Conservation (phyloP, 2,888 invertebrate species). For the Drosophila maculinotata region DNA sequence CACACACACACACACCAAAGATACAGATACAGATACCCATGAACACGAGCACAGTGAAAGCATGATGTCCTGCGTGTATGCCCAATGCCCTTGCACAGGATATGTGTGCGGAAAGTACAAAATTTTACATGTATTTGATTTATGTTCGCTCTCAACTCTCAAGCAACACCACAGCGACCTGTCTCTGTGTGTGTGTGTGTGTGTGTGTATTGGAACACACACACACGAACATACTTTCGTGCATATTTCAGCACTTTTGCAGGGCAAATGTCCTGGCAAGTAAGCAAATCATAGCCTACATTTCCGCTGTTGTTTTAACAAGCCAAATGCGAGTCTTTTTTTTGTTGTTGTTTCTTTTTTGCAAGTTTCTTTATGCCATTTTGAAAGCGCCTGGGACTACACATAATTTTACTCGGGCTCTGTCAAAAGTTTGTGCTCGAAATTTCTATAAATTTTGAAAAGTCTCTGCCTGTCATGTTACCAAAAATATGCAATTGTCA, state of each 20-base stretch:
- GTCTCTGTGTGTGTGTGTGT: slow-evolving; percentile 22
- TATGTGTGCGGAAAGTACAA: slow-evolving; percentile 79
- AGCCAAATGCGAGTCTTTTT: slow-evolving; percentile 37
- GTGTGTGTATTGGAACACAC: slow-evolving; percentile 7
- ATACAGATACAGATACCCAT: slow-evolving; percentile 10
- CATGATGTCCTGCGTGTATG: slow-evolving; percentile 44
- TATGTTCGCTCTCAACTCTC: slow-evolving; percentile 69
- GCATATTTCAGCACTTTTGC: slow-evolving; percentile 52
- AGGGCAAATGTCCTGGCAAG: slow-evolving; percentile 58
- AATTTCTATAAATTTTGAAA: slow-evolving; percentile 42
- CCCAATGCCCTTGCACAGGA: slow-evolving; percentile 73
- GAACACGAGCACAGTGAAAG: not conserved
- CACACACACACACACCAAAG: slow-evolving; percentile 18
- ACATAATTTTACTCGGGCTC: slow-evolving; percentile 16
- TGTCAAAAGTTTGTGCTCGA: slow-evolving; percentile 33
- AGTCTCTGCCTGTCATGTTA: slow-evolving; percentile 29
- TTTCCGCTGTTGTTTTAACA: slow-evolving; percentile 72
- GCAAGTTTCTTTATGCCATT: slow-evolving; percentile 25
- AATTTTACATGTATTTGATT: slow-evolving; percentile 82
- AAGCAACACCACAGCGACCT: slow-evolving; percentile 57
- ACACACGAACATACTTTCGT: slow-evolving; percentile 3
- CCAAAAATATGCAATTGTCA: slow-evolving; percentile 29
- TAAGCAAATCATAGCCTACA: slow-evolving; percentile 80
- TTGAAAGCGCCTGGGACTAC: slow-evolving; percentile 27
- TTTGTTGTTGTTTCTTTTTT: slow-evolving; percentile 15